These are phyloP conservation scores for Dryobota labecula DNA, from an alignment of 2,888 invertebrate genomes.

Conservation along the genomic window DNA sequence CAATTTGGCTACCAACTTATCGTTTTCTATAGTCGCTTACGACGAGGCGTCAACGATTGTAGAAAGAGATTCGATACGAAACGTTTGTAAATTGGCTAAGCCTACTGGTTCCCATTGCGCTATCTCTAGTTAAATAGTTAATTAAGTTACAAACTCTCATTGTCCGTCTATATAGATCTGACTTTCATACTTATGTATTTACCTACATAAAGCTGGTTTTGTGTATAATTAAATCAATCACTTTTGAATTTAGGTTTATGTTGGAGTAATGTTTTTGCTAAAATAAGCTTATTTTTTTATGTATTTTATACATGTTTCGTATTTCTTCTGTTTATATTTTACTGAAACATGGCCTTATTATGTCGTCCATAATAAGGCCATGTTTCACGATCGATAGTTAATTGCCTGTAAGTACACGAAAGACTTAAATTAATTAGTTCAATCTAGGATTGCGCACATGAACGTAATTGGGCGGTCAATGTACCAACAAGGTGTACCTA, in stretches of 20 bases:
- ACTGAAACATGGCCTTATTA: background rate
- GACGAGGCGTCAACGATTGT: no score
- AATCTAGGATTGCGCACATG: constrained; percentile 28
- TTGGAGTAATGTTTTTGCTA: no score
- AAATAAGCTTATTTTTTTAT: no score
- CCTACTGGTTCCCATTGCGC: constrained; percentile 1
- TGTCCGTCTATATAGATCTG: constrained; percentile 10
- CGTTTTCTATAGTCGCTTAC: no score
- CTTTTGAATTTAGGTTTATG: constrained; percentile 16
- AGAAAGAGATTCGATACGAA: no score
- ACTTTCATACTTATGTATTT: constrained; percentile 12
- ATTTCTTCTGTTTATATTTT: constrained; percentile 18
- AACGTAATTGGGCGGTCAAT: constrained; percentile 30
- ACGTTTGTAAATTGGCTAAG: no score
- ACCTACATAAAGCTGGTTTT: constrained; percentile 22
- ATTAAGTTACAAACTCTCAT: constrained; percentile 30
- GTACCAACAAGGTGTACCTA: background rate
- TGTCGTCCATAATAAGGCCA: constrained; percentile 42
- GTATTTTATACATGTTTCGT: no score
- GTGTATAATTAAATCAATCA: constrained; percentile 11
- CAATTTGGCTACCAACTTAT: no score
- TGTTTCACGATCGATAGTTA: constrained; percentile 30
- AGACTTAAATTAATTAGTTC: constrained; percentile 43
- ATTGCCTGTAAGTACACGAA: constrained; percentile 42
- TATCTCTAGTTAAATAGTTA: constrained; percentile 18